Percentiles rank a stretch among this genome's conserved stretches.
phyloP scores from a whole-genome alignment of 2,113 vertebrate genomes.

The Perca flavescens region DNA sequence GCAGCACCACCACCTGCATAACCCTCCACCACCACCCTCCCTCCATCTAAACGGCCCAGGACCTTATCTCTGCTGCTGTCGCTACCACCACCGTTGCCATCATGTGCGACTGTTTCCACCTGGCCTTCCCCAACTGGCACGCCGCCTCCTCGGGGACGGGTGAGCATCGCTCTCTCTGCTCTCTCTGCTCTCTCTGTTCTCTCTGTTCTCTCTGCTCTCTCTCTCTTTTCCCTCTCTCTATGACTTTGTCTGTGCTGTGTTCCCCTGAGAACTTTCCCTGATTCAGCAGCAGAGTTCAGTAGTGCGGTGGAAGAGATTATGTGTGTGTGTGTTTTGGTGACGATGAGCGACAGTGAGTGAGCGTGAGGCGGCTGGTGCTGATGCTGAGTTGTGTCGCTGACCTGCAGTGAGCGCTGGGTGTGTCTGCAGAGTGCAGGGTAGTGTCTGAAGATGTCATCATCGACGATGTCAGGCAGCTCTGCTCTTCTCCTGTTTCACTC shows the following conservation, averaged over 20 bases:
- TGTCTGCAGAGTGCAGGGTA: conserved; percentile 79
- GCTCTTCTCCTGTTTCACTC: conserved; percentile 13
- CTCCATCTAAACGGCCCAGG: conserved; percentile 10
- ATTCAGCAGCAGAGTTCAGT: conserved; percentile 64
- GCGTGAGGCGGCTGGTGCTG: conserved; percentile 52
- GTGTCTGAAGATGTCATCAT: conserved; percentile 71
- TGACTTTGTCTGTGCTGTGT: conserved; percentile 17
- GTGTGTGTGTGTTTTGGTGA: conserved; percentile 31
- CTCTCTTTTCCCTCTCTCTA: background rate
- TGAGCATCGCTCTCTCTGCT: conserved; percentile 85
- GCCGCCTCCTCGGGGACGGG: conserved; percentile 94
- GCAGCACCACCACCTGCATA: conserved; percentile 40
- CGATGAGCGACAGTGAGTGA: background rate
- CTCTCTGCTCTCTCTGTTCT: conserved; percentile 52
- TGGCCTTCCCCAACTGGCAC: conserved; percentile 97
- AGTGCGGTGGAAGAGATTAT: conserved; percentile 43
- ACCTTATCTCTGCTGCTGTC: conserved; percentile 20
- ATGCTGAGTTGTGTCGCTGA: conserved; percentile 64
- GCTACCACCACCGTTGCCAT: conserved; percentile 70
- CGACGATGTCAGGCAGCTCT: conserved; percentile 21
- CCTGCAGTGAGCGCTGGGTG: conserved; percentile 81
- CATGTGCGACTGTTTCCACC: conserved; percentile 99
- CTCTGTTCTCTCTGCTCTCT: background rate
- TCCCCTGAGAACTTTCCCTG: conserved; percentile 44
- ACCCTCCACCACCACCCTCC: conserved; percentile 11